A percentile compares a stretch with the other conserved stretches of the same genome.
These are phyloP conservation scores for Sebastes paucispinis DNA, from an alignment of 2,797 vertebrate species.

Conservation along the genomic window DNA sequence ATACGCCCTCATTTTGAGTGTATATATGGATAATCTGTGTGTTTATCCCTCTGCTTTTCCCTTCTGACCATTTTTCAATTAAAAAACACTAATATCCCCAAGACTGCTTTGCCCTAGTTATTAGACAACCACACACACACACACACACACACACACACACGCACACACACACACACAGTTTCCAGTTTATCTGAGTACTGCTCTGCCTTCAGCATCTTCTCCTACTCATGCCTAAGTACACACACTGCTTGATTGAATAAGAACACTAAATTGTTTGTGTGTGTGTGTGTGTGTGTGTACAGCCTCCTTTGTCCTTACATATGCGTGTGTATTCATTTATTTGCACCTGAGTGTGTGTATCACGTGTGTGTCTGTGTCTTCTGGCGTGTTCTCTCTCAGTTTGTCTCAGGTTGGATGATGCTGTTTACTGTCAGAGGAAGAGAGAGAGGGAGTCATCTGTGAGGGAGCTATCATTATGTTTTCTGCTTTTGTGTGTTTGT, in stretches of 20 bases:
- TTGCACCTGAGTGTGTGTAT: slow-evolving; percentile 9
- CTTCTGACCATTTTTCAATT: slow-evolving; percentile 68
- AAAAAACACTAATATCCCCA: slow-evolving; percentile 71
- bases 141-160: not conserved
- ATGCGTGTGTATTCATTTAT: not conserved
- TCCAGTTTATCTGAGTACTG: slow-evolving; percentile 44
- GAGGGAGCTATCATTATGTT: not conserved
- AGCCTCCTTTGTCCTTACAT: not conserved
- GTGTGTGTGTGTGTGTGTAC: not conserved
- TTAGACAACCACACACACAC: slow-evolving; percentile 15
- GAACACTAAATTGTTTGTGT: slow-evolving; percentile 25
- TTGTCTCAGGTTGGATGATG: slow-evolving; percentile 8
- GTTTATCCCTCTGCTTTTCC: slow-evolving; percentile 38
- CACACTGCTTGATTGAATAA: slow-evolving; percentile 49
- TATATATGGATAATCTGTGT: slow-evolving; percentile 23
- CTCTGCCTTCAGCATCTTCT: slow-evolving; percentile 54
- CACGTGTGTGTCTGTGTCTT: not conserved
- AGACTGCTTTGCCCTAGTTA: slow-evolving; percentile 72
- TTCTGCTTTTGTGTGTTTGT: not conserved
- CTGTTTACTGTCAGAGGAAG: not conserved
- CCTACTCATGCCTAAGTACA: slow-evolving; percentile 50
- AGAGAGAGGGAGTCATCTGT: not conserved
- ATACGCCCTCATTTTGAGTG: not conserved
- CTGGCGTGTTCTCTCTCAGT: slow-evolving; percentile 13
- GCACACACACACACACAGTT: slow-evolving; percentile 7